Conservation (phyloP, 1,140 invertebrate genomes). For the Ips typographus region DNA sequence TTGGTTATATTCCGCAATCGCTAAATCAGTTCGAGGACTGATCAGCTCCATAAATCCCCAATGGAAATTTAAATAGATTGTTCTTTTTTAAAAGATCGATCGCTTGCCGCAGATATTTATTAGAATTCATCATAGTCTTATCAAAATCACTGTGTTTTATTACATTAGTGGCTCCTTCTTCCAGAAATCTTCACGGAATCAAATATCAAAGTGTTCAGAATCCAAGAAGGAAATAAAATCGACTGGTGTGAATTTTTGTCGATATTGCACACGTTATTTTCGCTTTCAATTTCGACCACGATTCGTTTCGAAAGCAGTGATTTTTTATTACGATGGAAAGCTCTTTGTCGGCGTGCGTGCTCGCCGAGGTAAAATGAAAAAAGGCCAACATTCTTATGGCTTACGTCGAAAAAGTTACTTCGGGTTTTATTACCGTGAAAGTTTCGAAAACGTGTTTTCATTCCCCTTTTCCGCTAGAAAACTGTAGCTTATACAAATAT, state of each 20-base stretch:
- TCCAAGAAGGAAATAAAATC: too few species aligned
- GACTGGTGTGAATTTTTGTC: slow-evolving; percentile 12
- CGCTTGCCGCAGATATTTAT: too few species aligned
- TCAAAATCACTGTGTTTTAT: too few species aligned
- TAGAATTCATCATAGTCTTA: too few species aligned
- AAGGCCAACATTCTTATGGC: slow-evolving; percentile 15
- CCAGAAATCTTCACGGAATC: too few species aligned
- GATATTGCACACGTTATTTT: slow-evolving; percentile 20
- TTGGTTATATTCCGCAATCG: too few species aligned
- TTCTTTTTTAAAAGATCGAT: too few species aligned
- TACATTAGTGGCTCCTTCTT: too few species aligned
- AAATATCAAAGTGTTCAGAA: too few species aligned
- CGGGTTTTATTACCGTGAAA: slow-evolving; percentile 14
- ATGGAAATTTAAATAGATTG: too few species aligned
- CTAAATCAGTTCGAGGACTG: too few species aligned
- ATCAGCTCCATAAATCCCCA: too few species aligned
- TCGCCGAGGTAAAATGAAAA: slow-evolving; percentile 19
- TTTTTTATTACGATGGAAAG: slow-evolving; percentile 21
- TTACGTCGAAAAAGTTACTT: slow-evolving; percentile 9
- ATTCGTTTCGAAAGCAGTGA: slow-evolving; percentile 18
- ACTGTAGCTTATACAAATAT: slow-evolving; percentile 6
- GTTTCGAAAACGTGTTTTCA: slow-evolving; percentile 12
- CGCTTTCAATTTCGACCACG: slow-evolving; percentile 17
- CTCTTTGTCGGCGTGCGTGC: slow-evolving; percentile 21
- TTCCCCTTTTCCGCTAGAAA: not conserved